These are phyloP conservation scores for Aurelia aurita complex sp. Pacific DNA, from an alignment of 30 jellyfish, hydroid and myxozoan species.

Conservation along the genomic window DNA sequence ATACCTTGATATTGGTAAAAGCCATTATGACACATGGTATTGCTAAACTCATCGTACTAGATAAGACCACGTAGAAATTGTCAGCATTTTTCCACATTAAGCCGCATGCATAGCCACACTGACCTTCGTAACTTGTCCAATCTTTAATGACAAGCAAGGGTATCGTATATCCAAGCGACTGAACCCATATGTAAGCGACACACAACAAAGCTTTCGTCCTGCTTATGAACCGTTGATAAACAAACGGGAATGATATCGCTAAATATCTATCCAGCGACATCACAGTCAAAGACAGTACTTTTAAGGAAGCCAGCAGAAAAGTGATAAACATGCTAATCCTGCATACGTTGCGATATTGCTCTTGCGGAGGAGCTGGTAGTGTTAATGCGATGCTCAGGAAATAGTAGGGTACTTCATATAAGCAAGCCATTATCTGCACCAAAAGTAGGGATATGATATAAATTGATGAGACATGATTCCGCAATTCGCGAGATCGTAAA, in stretches of 20 bases:
- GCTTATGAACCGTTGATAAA: conserved; percentile 37
- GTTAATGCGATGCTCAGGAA: conserved; percentile 27
- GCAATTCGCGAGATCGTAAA: conserved; percentile 13
- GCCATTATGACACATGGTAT: conserved; percentile 29
- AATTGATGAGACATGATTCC: conserved; percentile 12
- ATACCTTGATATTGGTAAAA: conserved; percentile 34
- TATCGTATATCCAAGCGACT: conserved; percentile 11
- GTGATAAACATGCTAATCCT: conserved; percentile 25
- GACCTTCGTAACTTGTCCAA: conserved; percentile 42
- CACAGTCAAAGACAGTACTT: conserved; percentile 50
- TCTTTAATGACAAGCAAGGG: conserved; percentile 18
- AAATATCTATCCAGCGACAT: conserved; percentile 58
- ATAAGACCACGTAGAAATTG: not conserved
- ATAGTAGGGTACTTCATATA: conserved; percentile 46
- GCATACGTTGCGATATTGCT: conserved; percentile 13
- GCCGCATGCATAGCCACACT: conserved; percentile 59
- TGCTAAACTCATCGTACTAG: conserved; percentile 5
- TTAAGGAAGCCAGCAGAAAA: conserved; percentile 18
- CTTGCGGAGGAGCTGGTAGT: conserved; percentile 51
- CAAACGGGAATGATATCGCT: conserved; percentile 52
- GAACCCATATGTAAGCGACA: conserved; percentile 19
- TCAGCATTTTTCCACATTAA: conserved; percentile 48
- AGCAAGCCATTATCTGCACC: conserved; percentile 32
- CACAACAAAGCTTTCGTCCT: not conserved
- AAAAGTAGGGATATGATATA: conserved; percentile 20